phyloP scores from a whole-genome alignment of 1,140 invertebrate species.

The Diuraphis noxia region DNA sequence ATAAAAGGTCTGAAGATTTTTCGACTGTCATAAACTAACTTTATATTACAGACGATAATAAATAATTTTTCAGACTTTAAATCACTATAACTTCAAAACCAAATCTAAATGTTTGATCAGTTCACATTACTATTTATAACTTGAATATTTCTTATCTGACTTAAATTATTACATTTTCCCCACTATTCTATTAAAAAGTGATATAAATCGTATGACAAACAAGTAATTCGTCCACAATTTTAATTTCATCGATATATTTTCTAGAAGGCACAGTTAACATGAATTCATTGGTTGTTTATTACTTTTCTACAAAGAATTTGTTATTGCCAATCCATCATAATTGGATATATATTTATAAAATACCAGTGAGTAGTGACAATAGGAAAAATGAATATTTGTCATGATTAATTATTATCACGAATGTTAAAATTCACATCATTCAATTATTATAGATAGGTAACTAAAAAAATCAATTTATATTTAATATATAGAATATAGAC shows the following conservation, averaged over 20 bases:
- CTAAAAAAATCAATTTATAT: background rate
- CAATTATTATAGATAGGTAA: background rate
- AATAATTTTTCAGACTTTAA: background rate
- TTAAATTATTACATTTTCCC: background rate
- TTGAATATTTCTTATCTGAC: background rate
- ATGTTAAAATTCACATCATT: background rate
- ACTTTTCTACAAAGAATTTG: no score
- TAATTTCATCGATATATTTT: no score
- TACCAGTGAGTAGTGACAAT: no score
- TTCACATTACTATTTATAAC: background rate
- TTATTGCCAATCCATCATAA: no score
- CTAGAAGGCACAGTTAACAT: no score
- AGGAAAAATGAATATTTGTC: no score
- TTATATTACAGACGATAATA: background rate
- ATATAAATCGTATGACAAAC: no score
- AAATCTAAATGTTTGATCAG: background rate
- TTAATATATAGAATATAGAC: background rate
- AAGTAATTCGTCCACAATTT: no score
- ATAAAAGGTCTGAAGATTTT: background rate
- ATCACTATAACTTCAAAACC: background rate
- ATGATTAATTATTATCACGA: no score
- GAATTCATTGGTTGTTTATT: no score
- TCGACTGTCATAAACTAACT: background rate
- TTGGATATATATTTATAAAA: no score
- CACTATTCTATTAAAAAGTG: background rate